A percentile compares a stretch with the other conserved stretches of the same genome.
Conservation (phyloP, 2,888 invertebrate species). For the Caenorhabditis sp. region DNA sequence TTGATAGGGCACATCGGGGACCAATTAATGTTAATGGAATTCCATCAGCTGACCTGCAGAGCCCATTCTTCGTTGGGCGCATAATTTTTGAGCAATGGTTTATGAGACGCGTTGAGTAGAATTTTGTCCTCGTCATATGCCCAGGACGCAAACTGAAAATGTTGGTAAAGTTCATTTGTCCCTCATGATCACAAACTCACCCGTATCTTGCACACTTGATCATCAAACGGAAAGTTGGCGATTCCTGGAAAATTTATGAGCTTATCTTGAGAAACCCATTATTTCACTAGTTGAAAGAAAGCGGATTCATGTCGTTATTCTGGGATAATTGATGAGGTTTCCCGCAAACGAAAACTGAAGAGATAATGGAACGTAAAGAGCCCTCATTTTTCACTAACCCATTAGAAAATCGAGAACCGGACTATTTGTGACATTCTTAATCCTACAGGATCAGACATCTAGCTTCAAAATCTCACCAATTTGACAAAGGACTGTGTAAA, state of each 20-base stretch:
- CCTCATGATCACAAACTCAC: constrained; percentile 28
- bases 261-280: constrained; percentile 7
- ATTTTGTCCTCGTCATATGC: constrained; percentile 72
- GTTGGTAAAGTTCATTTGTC: too few species aligned
- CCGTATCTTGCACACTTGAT: constrained; percentile 68
- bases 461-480: constrained; percentile 52
- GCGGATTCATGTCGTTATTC: constrained; percentile 24
- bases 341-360: constrained; percentile 17
- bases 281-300: background rate
- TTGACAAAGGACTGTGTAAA: constrained; percentile 70
- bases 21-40: background rate
- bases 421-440: too few species aligned
- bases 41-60: constrained; percentile 58
- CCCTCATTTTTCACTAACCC: constrained; percentile 39
- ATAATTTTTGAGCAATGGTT: constrained; percentile 67
- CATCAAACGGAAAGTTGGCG: constrained; percentile 72
- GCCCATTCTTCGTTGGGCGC: constrained; percentile 74
- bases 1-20: too few species aligned
- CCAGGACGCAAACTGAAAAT: constrained; percentile 72
- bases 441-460: background rate
- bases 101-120: constrained; percentile 62
- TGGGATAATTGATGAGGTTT: constrained; percentile 35
- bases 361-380: constrained; percentile 9
- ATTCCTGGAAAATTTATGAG: constrained; percentile 58
- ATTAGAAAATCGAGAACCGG: too few species aligned